Evolutionary conservation across 2,113 vertebrate species (phyloP), one percentile per base, ranked within the genome.

Genomic region (Gulo gulo): DNA sequence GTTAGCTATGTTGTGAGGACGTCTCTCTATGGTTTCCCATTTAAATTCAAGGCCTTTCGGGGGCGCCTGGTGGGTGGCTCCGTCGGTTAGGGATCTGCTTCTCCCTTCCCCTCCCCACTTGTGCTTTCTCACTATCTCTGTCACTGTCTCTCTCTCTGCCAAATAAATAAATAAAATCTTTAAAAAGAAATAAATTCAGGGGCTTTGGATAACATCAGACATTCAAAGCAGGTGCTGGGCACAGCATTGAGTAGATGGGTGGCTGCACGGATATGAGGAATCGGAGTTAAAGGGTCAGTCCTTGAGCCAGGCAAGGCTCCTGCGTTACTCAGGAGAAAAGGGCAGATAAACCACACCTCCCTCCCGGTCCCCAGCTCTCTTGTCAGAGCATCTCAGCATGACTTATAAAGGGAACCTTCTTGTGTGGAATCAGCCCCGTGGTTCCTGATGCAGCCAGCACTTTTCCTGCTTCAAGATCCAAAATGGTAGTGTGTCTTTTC

Each of bases 401-500:
- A 47, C 67, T 92, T 90, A 50, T 7, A 47, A 39, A 73, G 50
- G 34, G 15, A 92, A 57, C 1, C 29, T 29, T 31, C 42, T 39
- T 63, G 20, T 34, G n/a, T 73, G 31, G 34, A 65, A 61, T 36
- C 50, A 67, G 26, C 4, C 13, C 47, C 15, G 5, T 23, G 29
- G 14, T 8, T 50, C 20, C 42, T 10, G 23, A 59, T 34, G 50
- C 6, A 26, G 20, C 36, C 67, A n/a, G 29, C 39, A 57, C 16
- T 93, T 85, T n/a, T 73, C 42, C 15, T 42, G 18, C 29, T 76
- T 91, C 24, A 85, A 76, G 26, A 82, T 57, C 45, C 63, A 80
- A 36, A 93, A 47, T 26, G 10, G 57, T 45, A 50, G 74, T 81
- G 65, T 52, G 73, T 63, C 59, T 95, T 87, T 81, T 79, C 59